phyloP scores from a whole-genome alignment of 2,888 invertebrate genomes.

The Pheosia gnoma region DNA sequence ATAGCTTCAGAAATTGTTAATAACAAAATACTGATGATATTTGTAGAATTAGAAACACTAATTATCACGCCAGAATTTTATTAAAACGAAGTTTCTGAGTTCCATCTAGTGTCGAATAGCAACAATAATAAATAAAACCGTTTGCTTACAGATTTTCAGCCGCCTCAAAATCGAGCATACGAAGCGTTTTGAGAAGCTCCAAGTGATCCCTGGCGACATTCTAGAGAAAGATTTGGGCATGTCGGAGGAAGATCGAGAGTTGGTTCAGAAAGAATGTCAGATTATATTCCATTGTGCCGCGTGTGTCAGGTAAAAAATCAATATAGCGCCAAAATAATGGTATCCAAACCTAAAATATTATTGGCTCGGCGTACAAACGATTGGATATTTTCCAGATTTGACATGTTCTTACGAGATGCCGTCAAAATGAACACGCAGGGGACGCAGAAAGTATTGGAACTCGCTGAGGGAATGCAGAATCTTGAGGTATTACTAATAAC shows the following conservation, averaged over 20 bases:
- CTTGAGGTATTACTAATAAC: conserved; percentile 74
- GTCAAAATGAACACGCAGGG: conserved; percentile 94
- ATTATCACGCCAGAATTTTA: no score
- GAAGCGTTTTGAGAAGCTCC: conserved; percentile 85
- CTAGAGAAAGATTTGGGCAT: conserved; percentile 85
- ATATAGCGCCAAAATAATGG: background rate
- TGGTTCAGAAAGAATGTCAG: conserved; percentile 85
- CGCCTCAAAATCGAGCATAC: conserved; percentile 82
- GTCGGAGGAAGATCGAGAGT: conserved; percentile 79
- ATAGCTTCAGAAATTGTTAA: conserved; percentile 15
- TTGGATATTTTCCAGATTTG: conserved; percentile 86
- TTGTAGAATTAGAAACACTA: no score
- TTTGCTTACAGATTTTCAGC: conserved; percentile 77
- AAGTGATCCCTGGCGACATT: conserved; percentile 87
- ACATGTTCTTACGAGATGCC: conserved; percentile 93
- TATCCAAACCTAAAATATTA: no score
- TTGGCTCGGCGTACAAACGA: no score
- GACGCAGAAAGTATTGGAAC: conserved; percentile 89
- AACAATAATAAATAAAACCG: background rate
- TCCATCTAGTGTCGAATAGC: conserved; percentile 43
- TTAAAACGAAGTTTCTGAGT: conserved; percentile 11
- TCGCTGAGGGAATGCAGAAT: conserved; percentile 88
- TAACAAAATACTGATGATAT: no score
- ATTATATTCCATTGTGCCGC: conserved; percentile 94
- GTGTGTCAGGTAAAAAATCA: conserved; percentile 85